Conservation (phyloP, 2,113 vertebrate species). For the Scalopus aquaticus region DNA sequence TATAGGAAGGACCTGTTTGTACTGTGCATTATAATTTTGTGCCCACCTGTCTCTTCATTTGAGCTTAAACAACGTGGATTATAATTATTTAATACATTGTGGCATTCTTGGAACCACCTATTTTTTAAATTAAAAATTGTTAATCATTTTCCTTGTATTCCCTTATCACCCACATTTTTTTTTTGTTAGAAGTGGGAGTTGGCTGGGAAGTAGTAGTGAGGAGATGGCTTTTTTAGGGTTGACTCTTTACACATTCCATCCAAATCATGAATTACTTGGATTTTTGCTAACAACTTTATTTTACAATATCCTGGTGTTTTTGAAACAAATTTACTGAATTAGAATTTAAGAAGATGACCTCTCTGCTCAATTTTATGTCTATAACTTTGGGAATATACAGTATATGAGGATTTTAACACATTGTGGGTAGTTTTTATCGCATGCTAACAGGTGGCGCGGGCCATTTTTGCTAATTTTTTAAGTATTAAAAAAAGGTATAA, state of each 20-base stretch:
- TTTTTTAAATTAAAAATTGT: conserved; percentile 28
- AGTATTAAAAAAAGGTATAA: too few species aligned
- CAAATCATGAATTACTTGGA: neutral
- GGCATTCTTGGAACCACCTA: neutral
- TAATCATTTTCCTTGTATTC: neutral
- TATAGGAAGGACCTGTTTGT: neutral
- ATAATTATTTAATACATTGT: neutral
- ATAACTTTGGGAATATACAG: neutral
- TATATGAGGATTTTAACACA: conserved; percentile 1
- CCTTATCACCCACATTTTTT: neutral
- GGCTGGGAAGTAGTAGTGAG: neutral
- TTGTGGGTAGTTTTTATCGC: too few species aligned
- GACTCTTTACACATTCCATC: neutral
- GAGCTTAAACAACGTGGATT: conserved; percentile 13
- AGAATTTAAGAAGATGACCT: neutral
- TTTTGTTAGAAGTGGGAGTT: conserved; percentile 36
- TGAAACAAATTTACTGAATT: neutral
- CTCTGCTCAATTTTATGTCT: neutral
- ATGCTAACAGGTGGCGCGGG: too few species aligned
- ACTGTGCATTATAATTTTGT: neutral
- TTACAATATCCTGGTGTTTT: neutral
- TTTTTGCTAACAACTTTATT: neutral
- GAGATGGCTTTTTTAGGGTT: neutral
- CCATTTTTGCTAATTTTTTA: too few species aligned
- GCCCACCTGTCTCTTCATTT: neutral